These are phyloP conservation scores for Camponotus pennsylvanicus DNA, from an alignment of 1,140 invertebrate species.

Conservation along the genomic window DNA sequence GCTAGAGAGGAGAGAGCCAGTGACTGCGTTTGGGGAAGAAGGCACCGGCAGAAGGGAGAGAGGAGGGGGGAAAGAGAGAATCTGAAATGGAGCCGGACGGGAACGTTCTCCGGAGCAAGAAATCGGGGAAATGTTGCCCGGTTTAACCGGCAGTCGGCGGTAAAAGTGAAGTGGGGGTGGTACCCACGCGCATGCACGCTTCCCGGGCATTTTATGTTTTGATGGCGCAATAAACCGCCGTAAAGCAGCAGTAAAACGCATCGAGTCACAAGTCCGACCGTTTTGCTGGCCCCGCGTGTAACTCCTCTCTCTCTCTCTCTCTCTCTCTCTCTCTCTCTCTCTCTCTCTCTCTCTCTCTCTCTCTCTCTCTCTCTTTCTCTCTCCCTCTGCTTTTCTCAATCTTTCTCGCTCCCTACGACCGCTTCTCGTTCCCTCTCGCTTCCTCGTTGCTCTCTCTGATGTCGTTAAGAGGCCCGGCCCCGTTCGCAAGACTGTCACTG, in stretches of 20 bases:
- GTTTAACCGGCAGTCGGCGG: constrained; percentile 77
- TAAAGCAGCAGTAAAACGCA: constrained; percentile 87
- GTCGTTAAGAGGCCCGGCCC: constrained; percentile 78
- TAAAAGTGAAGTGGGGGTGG: constrained; percentile 81
- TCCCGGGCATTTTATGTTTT: constrained; percentile 86
- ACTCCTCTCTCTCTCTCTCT: constrained; percentile 41
- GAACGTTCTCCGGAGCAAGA: constrained; percentile 60
- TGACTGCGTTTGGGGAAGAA: background rate
- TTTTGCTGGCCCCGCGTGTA: constrained; percentile 36
- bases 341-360: background rate
- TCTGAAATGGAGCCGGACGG: constrained; percentile 36
- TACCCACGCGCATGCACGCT: constrained; percentile 82
- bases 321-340: background rate
- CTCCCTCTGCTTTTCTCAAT: constrained; percentile 29
- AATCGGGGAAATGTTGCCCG: constrained; percentile 72
- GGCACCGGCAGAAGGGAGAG: no score
- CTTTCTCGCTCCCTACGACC: background rate
- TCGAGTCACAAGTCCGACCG: constrained; percentile 85
- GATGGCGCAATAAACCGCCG: constrained; percentile 86
- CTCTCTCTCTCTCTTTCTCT: background rate
- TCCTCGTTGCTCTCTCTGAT: constrained; percentile 56
- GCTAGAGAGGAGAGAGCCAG: background rate
- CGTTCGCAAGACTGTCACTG: constrained; percentile 77
- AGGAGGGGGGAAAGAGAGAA: constrained; percentile 15
- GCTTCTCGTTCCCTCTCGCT: constrained; percentile 42